Evolutionary conservation across 2,113 vertebrate genomes (phyloP).

Genomic region (Motacilla alba): DNA sequence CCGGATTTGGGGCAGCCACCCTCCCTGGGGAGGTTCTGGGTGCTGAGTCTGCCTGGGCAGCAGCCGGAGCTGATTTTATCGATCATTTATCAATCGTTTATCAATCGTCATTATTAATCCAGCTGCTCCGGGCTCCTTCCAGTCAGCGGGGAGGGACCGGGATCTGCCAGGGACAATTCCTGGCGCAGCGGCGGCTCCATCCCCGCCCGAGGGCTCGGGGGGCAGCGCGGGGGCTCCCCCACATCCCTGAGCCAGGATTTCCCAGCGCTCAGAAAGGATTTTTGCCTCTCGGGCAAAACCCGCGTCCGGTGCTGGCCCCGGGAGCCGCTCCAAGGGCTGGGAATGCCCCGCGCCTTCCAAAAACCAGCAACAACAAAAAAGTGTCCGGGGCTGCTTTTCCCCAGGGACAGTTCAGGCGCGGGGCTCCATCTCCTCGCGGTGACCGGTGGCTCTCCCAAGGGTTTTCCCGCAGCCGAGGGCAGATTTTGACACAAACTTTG

Average conservation of each 20-base stretch:
- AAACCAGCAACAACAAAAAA: background rate
- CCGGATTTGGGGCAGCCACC: fast-evolving
- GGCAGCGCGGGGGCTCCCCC: background rate
- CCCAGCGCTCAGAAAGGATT: background rate
- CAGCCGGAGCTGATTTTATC: background rate
- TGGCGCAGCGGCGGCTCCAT: background rate
- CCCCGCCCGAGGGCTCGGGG: background rate
- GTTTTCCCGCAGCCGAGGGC: background rate
- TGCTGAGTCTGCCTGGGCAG: background rate
- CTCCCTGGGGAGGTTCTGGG: no score
- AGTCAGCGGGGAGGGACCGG: background rate
- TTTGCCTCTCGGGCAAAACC: background rate
- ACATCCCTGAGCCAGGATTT: fast-evolving
- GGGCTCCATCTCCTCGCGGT: background rate
- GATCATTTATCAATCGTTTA: background rate
- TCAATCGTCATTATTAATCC: background rate
- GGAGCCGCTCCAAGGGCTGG: background rate
- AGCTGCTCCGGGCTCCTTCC: background rate
- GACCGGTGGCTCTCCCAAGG: background rate
- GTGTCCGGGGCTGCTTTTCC: background rate
- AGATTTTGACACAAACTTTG: fast-evolving
- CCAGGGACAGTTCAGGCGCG: background rate
- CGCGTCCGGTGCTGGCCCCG: background rate
- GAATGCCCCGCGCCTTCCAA: background rate
- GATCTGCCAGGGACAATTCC: background rate